Evolutionary conservation across 2,113 vertebrate species (phyloP).

Genomic region (Indri indri): DNA sequence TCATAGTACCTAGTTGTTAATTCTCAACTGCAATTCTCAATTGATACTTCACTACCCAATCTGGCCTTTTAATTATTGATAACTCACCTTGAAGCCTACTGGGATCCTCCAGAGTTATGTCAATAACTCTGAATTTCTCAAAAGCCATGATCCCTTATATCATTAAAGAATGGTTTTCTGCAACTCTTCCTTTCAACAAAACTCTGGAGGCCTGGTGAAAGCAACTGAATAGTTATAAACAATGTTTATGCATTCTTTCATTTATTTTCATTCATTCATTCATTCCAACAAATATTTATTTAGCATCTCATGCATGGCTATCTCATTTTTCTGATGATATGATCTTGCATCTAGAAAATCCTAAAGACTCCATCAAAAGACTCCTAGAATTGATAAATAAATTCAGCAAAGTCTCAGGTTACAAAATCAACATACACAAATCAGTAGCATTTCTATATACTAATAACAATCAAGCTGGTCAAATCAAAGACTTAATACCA

Average conservation of each 20-base stretch:
- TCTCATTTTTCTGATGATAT: too few relatives aligned
- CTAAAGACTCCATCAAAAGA: too few relatives aligned
- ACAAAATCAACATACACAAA: too few relatives aligned
- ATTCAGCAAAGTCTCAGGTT: too few relatives aligned
- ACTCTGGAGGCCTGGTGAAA: background rate
- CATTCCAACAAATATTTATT: background rate
- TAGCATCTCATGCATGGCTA: background rate
- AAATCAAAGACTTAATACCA: too few relatives aligned
- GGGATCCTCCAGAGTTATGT: background rate
- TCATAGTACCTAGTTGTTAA: background rate
- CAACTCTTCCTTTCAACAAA: background rate
- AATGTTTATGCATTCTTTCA: background rate
- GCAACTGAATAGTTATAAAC: background rate
- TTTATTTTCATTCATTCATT: background rate
- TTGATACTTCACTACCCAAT: background rate
- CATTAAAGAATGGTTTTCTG: background rate
- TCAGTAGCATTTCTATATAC: too few relatives aligned
- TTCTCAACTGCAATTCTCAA: background rate
- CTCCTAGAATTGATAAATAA: too few relatives aligned
- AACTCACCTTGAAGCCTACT: background rate
- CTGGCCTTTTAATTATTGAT: background rate
- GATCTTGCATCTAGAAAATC: too few relatives aligned
- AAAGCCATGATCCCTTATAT: background rate
- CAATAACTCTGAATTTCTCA: background rate
- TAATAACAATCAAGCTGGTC: too few relatives aligned